Base-by-base conservation (phyloP, 2,113 vertebrate species). In the Himantopus leucocephalus region DNA sequence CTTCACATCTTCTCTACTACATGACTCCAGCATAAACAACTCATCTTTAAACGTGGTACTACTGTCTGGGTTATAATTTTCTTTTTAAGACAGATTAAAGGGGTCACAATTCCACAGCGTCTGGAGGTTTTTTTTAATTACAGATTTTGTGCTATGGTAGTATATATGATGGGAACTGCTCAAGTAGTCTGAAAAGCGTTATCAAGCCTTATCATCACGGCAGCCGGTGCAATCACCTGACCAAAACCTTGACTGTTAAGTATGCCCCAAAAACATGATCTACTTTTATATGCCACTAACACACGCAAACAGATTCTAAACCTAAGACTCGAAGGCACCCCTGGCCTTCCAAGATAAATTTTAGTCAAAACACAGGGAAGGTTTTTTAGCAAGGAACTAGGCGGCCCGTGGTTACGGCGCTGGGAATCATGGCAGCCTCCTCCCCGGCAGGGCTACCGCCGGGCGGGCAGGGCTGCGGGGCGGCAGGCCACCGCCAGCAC, bases 31-130 rank as follows among this genome's bases (percentile, higher is more conserved):
- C 30, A 66, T 6, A 53, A 89, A 41, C 4, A 75, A 43, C 4
- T 12, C 5, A 12, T 0, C 7, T 6, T 32, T 27, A 70, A 67
- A 60, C 0, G 0, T 0, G 2, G 8, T 12, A n/a, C 3, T 24
- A 66, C 20, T 20, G 15, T 21, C 37, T 18, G 60, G 22, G 21
- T 50, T 29, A 21, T 16, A 34, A 32, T 15, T 43, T 7, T 20
- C 24, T 24, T 58, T 29, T 50, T 50, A 22, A 39, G 1, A 45
- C 10, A 53, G 22, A 41, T 56, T 71, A 41, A 26, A 4, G 2
- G 6, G 24, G 19, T n/a, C 27, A 16, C 41, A 63, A 37, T 15
- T 37, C 23, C 29, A 22, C 0, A 7, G 19, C 0, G 11, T 2
- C 10, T 41, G 18, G 3, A 74, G 17, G 6, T 35, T 47, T 82